These are phyloP conservation scores for Apis dorsata DNA, from an alignment of 1,140 invertebrate genomes.

Conservation along the genomic window DNA sequence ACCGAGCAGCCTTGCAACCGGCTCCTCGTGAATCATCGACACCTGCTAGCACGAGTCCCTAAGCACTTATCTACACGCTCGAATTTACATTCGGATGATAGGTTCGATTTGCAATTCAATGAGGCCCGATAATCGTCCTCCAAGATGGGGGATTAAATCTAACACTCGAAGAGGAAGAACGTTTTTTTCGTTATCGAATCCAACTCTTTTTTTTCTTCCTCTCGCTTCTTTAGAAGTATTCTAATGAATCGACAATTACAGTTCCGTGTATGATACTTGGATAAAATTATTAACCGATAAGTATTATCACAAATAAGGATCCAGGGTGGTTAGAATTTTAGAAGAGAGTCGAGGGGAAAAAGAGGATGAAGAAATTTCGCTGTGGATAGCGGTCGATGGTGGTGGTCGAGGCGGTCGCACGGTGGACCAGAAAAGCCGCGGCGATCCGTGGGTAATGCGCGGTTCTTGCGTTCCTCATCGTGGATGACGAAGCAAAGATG, in stretches of 20 bases:
- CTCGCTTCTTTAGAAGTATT: background rate
- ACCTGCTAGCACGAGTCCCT: constrained; percentile 54
- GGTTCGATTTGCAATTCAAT: constrained; percentile 1
- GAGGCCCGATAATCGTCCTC: background rate
- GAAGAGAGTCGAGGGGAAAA: no score
- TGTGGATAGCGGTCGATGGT: constrained; percentile 42
- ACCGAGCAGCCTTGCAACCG: constrained; percentile 48
- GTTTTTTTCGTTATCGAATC: background rate
- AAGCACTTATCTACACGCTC: constrained; percentile 30
- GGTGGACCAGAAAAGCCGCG: constrained; percentile 56
- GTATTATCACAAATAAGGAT: no score
- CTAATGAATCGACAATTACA: no score
- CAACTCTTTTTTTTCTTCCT: background rate
- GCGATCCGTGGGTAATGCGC: constrained; percentile 66
- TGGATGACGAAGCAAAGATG: constrained; percentile 65
- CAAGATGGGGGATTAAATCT: background rate
- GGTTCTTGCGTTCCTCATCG: constrained; percentile 67
- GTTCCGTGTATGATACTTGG: no score
- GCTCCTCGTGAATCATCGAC: constrained; percentile 68
- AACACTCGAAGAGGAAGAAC: no score
- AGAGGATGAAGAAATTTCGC: background rate
- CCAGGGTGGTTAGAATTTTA: no score
- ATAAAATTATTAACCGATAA: no score
- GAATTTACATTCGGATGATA: constrained; percentile 8
- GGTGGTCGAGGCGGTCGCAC: constrained; percentile 62